Evolutionary conservation across 2,888 invertebrate genomes (phyloP).

Genomic region (Spatulosminthurus flaviceps): DNA sequence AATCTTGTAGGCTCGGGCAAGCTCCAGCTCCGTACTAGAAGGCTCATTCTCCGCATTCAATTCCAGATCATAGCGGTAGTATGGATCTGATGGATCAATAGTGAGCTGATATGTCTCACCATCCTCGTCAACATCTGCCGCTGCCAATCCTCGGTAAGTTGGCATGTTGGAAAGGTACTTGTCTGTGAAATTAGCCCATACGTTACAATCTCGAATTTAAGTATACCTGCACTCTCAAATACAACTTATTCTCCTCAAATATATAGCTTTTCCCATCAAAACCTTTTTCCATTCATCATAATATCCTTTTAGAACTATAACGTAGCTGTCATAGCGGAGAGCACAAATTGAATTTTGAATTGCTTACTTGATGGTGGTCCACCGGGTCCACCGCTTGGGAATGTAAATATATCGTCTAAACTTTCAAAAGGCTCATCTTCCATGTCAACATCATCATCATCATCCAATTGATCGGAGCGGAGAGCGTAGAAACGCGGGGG

Average conservation of each 20-base stretch:
- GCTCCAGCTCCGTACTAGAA: no score
- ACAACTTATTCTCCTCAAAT: no score
- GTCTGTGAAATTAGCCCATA: constrained; percentile 11
- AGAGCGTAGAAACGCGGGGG: constrained; percentile 27
- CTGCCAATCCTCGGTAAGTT: background rate
- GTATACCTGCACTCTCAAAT: no score
- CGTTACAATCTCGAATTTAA: no score
- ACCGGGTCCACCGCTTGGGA: constrained; percentile 46
- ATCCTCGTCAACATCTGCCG: background rate
- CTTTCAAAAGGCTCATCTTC: constrained; percentile 24
- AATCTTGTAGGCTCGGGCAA: constrained; percentile 23
- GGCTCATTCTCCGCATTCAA: no score
- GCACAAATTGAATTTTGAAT: background rate
- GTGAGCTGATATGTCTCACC: background rate
- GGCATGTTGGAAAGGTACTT: constrained; percentile 16
- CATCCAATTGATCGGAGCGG: no score
- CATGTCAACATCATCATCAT: constrained; percentile 34
- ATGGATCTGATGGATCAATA: constrained; percentile 1
- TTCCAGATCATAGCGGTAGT: background rate
- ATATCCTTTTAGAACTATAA: no score
- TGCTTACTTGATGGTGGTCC: constrained; percentile 47
- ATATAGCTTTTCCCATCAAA: no score
- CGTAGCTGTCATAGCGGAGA: no score
- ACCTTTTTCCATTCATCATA: no score
- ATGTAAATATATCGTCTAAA: constrained; percentile 38